phyloP scores from a whole-genome alignment of 2,888 invertebrate genomes.

The Limulus polyphemus region DNA sequence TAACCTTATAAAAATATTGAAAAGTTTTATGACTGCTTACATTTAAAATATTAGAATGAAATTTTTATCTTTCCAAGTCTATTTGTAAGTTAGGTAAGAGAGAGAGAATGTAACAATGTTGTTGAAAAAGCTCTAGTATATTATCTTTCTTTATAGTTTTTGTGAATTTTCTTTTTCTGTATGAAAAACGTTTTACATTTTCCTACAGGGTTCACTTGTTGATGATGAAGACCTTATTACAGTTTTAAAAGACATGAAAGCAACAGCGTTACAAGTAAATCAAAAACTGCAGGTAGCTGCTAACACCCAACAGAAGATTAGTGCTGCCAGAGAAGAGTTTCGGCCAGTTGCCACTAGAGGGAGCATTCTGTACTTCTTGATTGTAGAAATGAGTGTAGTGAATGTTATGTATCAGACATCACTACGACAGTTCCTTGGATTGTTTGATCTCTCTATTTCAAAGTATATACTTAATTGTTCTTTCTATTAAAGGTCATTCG shows the following conservation, averaged over 20 bases:
- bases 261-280: slow-evolving; percentile 85
- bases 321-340: slow-evolving; percentile 85
- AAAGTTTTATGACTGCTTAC: no score
- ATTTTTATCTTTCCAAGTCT: no score
- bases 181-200: neutral
- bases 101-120: no score
- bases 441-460: slow-evolving; percentile 86
- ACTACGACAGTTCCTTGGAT: slow-evolving; percentile 77
- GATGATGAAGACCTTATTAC: slow-evolving; percentile 90
- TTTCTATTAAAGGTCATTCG: no score
- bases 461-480: slow-evolving; percentile 41
- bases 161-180: no score
- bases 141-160: no score
- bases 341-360: slow-evolving; percentile 87
- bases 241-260: slow-evolving; percentile 71
- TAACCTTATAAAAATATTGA: no score
- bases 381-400: slow-evolving; percentile 93
- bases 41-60: no score
- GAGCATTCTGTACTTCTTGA: slow-evolving; percentile 85
- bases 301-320: slow-evolving; percentile 86
- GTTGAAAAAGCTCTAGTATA: no score
- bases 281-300: slow-evolving; percentile 84
- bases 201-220: slow-evolving; percentile 63
- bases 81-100: no score
- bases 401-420: slow-evolving; percentile 96